Conservation (phyloP, 2,888 invertebrate species). For the Ennomos fuscantarius region DNA sequence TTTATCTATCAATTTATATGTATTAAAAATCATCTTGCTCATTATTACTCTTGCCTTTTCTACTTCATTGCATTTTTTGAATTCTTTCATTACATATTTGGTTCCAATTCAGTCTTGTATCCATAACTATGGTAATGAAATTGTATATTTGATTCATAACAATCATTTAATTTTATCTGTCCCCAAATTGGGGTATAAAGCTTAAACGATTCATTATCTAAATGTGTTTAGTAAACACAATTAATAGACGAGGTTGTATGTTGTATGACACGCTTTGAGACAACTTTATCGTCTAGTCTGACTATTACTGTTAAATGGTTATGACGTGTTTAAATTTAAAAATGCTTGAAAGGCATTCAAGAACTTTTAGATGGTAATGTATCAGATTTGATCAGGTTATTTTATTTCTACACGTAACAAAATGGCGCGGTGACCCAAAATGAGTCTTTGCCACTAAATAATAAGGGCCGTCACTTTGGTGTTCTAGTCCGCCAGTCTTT, state of each 20-base stretch:
- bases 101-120: too few species aligned
- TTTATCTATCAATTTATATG: too few species aligned
- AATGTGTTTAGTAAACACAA: constrained; percentile 37
- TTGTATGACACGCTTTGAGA: constrained; percentile 21
- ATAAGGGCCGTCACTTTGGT: too few species aligned
- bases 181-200: constrained; percentile 31
- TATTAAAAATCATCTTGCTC: too few species aligned
- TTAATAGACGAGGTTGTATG: constrained; percentile 27
- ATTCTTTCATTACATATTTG: too few species aligned
- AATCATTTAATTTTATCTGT: constrained; percentile 19
- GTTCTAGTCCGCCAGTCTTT: too few species aligned
- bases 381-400: background rate
- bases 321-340: constrained; percentile 3
- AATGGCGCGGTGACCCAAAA: too few species aligned
- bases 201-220: constrained; percentile 32
- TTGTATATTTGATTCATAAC: constrained; percentile 16
- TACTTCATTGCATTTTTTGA: too few species aligned
- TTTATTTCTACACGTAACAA: too few species aligned
- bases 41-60: too few species aligned
- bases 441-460: too few species aligned
- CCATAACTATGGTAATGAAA: constrained; percentile 1
- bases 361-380: background rate
- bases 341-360: background rate
- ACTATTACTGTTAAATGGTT: constrained; percentile 9
- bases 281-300: constrained; percentile 20